phyloP scores from a whole-genome alignment of 92 coral and sea anemone genomes.

The Paragorgia papillata region DNA sequence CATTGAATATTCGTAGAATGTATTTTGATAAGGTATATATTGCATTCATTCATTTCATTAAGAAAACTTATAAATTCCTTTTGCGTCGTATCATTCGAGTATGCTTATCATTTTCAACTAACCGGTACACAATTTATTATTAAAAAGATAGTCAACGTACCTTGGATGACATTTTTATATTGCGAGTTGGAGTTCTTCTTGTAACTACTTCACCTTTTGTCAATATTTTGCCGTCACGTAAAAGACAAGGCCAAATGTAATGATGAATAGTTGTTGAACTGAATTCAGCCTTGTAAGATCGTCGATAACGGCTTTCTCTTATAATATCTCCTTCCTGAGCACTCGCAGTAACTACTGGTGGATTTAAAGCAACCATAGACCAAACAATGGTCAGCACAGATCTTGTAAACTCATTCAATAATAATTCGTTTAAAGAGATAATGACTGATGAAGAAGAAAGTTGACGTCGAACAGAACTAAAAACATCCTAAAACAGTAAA shows the following conservation, averaged over 20 bases:
- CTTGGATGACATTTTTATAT: slow-evolving; percentile 8
- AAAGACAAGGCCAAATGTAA: slow-evolving; percentile 88
- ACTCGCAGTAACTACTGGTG: slow-evolving; percentile 76
- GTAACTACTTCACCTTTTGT: slow-evolving; percentile 89
- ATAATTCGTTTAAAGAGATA: too few species aligned
- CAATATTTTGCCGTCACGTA: slow-evolving; percentile 68
- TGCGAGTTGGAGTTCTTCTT: slow-evolving; percentile 53
- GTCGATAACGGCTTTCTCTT: slow-evolving; percentile 74
- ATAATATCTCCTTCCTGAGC: slow-evolving; percentile 85
- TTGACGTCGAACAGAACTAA: too few species aligned
- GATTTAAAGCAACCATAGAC: slow-evolving; percentile 72
- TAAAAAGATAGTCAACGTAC: too few species aligned
- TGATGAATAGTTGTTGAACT: slow-evolving; percentile 77
- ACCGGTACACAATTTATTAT: too few species aligned
- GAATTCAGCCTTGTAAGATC: slow-evolving; percentile 76
- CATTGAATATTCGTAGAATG: too few species aligned
- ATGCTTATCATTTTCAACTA: too few species aligned
- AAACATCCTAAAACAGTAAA: too few species aligned
- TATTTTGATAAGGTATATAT: too few species aligned
- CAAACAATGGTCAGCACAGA: slow-evolving; percentile 73
- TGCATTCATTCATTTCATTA: too few species aligned
- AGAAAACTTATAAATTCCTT: too few species aligned
- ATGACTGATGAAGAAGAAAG: too few species aligned
- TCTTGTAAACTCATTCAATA: slow-evolving; percentile 31
- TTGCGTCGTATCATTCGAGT: too few species aligned